phyloP scores from a whole-genome alignment of 2,113 vertebrate genomes.

The Neodontobutis hainanensis region DNA sequence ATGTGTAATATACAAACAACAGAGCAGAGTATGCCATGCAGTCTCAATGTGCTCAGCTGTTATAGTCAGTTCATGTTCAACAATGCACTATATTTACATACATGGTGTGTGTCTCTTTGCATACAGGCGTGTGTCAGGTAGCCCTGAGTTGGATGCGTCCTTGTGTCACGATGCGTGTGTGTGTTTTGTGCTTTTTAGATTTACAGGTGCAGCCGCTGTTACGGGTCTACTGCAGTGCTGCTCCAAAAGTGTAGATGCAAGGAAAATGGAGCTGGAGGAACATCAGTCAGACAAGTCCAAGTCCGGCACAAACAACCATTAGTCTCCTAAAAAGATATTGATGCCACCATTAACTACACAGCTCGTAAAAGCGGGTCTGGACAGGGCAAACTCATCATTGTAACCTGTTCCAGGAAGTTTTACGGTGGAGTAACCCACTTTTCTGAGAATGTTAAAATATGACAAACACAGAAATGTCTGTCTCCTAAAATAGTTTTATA shows the following conservation, averaged over 20 bases:
- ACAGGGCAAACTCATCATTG: background rate
- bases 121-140: conserved; percentile 55
- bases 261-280: background rate
- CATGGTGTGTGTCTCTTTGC: conserved; percentile 42
- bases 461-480: conserved; percentile 10
- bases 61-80: background rate
- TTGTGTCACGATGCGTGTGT: conserved; percentile 44
- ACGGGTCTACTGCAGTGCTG: background rate
- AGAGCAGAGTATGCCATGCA: conserved; percentile 25
- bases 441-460: background rate
- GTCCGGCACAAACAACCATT: conserved; percentile 17
- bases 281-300: conserved; percentile 18
- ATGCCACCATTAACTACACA: background rate
- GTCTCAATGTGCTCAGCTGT: conserved; percentile 38
- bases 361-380: background rate
- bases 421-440: background rate
- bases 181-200: conserved; percentile 72
- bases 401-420: conserved; percentile 16
- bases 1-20: conserved; percentile 27
- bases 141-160: conserved; percentile 72
- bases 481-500: background rate
- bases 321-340: conserved; percentile 8
- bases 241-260: conserved; percentile 3
- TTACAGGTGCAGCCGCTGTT: conserved; percentile 20
- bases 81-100: conserved; percentile 5